Base-by-base conservation (phyloP, 1,140 invertebrate genomes). In the Coptotermes formosanus region DNA sequence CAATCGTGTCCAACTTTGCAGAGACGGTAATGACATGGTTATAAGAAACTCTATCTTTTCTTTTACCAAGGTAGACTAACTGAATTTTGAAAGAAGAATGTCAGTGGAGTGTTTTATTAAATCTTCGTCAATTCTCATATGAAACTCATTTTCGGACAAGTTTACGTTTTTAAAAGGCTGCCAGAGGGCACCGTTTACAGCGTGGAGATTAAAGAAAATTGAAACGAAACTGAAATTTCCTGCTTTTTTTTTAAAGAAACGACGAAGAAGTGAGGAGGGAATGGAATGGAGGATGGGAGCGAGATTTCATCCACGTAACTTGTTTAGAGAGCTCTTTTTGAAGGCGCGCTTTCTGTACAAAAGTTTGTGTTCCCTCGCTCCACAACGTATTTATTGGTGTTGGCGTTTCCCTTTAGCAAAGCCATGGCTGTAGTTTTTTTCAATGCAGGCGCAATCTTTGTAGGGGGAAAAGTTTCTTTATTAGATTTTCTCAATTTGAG, bases 401-500 rank as follows among this genome's bases (percentile, higher is more conserved):
- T 83, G 52, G 75, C 87, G 43, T 86, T 83, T 87, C 38, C 85
- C 45, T 82, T 75, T 75, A 75, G 32, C 81, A 45, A 25, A 64
- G 21, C 43, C 84, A n/a, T 23, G 64, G 64, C n/a, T 64, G 52
- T 38, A 82, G 44, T n/a, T 81, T 86, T 87, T 84, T 81, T 64
- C 75, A 87, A 86, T 84, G 83, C 86, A 86, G 48, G 52, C 59
- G 85, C 64, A 75, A 85, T 85, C 85, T 85, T 85, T 85, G 11
- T 9, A 84, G 59, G 85, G 85, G 52, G 55, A 85, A 86, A 86
- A 82, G 38, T 83, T 86, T 88, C 86, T 88, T 87, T 88, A 88
- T 88, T 88, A 88, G 86, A 88, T 88, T 88, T 88, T 85, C 87
- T 86, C 87, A 87, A 87, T 87, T 87, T 87, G 83, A 84, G 84